These are phyloP conservation scores for Smittia sp. DNA, from an alignment of 2,888 invertebrate genomes.

Conservation along the genomic window DNA sequence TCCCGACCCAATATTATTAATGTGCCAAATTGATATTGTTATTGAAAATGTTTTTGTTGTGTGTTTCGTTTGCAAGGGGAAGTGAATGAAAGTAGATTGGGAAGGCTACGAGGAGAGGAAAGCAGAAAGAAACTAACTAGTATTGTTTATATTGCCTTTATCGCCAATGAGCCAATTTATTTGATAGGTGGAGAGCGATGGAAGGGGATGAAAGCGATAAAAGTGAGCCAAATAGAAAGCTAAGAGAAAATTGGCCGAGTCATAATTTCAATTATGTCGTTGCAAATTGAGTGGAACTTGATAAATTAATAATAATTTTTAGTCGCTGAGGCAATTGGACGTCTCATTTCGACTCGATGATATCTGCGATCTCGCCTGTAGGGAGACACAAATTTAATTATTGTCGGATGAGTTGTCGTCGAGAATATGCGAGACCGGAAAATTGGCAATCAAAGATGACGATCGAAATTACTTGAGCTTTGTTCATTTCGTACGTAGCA, in stretches of 20 bases:
- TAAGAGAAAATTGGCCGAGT: conserved; percentile 1
- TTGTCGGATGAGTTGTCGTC: background rate
- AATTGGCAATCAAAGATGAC: conserved; percentile 27
- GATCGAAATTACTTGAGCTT: conserved; percentile 9
- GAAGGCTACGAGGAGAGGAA: background rate
- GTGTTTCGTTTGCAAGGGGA: background rate
- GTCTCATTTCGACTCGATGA: too few species aligned
- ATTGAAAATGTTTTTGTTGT: conserved; percentile 25
- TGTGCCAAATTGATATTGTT: conserved; percentile 39
- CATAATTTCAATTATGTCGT: conserved; percentile 31
- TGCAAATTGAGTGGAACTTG: background rate
- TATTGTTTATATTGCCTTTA: conserved; percentile 9
- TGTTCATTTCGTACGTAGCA: background rate
- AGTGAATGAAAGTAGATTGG: background rate
- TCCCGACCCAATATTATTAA: conserved; percentile 31
- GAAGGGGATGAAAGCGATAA: background rate
- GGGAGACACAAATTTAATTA: conserved; percentile 34
- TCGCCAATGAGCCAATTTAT: conserved; percentile 21
- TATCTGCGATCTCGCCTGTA: too few species aligned
- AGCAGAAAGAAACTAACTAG: background rate
- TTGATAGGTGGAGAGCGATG: background rate
- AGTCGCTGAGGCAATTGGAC: too few species aligned
- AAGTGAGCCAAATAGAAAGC: background rate
- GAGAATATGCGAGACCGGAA: background rate
- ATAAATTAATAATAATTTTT: background rate